These are phyloP conservation scores for Pedionomus torquatus DNA, from an alignment of 2,113 vertebrate species.

Conservation along the genomic window DNA sequence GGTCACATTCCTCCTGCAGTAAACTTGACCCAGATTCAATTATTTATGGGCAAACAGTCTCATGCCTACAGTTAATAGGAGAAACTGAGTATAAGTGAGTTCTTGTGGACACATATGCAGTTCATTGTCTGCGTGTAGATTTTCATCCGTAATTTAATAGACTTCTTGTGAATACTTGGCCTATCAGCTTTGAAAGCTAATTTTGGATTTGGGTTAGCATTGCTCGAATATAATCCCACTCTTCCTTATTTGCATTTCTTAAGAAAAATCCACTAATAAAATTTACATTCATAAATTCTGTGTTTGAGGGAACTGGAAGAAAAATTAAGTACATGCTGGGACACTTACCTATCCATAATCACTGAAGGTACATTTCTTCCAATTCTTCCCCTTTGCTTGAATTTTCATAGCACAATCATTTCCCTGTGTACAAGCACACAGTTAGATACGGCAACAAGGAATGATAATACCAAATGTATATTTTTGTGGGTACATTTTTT, in stretches of 20 bases:
- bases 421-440: not conserved
- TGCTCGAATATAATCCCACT: not conserved
- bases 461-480: not conserved
- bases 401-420: not conserved
- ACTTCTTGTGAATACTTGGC: not conserved
- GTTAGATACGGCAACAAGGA: not conserved
- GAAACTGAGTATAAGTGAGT: not conserved
- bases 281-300: not conserved
- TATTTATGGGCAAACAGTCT: constrained; percentile 14
- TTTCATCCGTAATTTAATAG: not conserved
- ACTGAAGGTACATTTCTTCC: not conserved
- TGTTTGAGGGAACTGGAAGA: not conserved
- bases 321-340: not conserved
- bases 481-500: not conserved
- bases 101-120: not conserved
- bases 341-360: not conserved
- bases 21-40: not conserved
- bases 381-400: not conserved
- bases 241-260: not conserved
- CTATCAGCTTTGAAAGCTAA: not conserved
- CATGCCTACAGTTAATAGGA: not conserved
- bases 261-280: not conserved
- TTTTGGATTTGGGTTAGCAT: not conserved
- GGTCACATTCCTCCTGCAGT: not conserved
- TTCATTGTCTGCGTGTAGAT: not conserved